Base-by-base conservation (phyloP, 2,797 vertebrate species). In the Rallus crepitans region DNA sequence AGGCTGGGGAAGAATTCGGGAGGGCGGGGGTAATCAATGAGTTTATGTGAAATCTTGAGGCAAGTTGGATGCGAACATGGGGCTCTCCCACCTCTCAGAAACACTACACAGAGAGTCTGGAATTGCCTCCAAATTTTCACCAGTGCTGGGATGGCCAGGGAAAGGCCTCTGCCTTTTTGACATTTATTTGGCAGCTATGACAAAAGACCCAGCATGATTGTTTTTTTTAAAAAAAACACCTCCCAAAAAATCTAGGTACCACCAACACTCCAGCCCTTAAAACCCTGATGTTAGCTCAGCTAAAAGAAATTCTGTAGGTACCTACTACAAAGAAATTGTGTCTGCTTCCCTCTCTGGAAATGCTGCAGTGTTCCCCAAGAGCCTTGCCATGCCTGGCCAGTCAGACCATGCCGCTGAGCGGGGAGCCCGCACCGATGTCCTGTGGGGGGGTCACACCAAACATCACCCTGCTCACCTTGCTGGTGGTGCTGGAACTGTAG, bases 161-260 rank as follows among this genome's bases (percentile, higher is more conserved):
- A 89, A 57, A 71, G 82, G 73, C 73, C 70, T 95, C 94, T 94
- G 86, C 90, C 70, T 95, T 93, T 90, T 93, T 82, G 66, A 92
- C 88, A 89, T 81, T 2, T 48, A 11, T 88, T 93, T 90, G 83
- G 65, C 80, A 90, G 37, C 64, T 77, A 2, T 73, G 52, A 76
- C 60, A 87, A 42, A 80, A 80, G 12, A 92, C 28, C 13, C 35
- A 78, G 48, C 4, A 2, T 5, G 16, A 50, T 0, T 53, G 11
- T 63, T 35, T 4, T 68, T 82, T 53, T 14, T 61, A 70, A 93
- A 59, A 18, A 2, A 6, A 50, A 25, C 6, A 25, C 9, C 12
- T 14, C 25, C 15, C 50, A 50, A 85, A 57, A 14, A 76, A 89
- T 1, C 24, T 47, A 35, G 70, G 60, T 55, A 45, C 17, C 7